Conservation (phyloP, 2,113 vertebrate species). For the human region GRCh38 chr3:130372501-130373000, state of each 20-base stretch:
- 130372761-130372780: background rate
- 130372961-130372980: background rate
- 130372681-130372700: background rate
- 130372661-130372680: background rate
- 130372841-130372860: background rate
- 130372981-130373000: background rate
- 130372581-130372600: background rate
- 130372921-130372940: background rate
- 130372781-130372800: background rate
- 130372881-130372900: background rate
- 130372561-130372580: background rate
- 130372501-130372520: background rate
- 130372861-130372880: background rate
- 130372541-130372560: background rate
- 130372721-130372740: background rate
- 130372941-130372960: background rate
- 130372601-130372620: background rate
- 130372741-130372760: background rate
- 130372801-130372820: background rate
- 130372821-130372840: background rate
- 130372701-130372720: background rate
- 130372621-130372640: background rate
- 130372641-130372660: background rate
- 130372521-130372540: background rate
- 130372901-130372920: background rate